Percentiles rank a stretch among this genome's conserved stretches.
Evolutionary conservation across 1,140 invertebrate genomes (phyloP).

Genomic region (Leptinotarsa lineolata): DNA sequence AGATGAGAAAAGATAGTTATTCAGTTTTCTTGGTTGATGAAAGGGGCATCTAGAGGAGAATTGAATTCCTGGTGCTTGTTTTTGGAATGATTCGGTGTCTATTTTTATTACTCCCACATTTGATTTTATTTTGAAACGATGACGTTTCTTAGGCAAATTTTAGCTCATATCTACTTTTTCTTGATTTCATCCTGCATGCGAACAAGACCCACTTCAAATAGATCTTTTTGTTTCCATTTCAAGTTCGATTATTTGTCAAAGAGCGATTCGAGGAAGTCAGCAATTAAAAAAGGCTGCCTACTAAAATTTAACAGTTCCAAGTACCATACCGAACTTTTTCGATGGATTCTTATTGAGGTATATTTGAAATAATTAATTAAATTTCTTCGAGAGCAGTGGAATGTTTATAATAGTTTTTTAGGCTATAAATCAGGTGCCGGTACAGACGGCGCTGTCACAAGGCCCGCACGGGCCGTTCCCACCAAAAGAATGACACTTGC

Average conservation of each 20-base stretch:
- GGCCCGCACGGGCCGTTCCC: constrained; percentile 48
- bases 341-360: constrained; percentile 49
- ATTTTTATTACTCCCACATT: no score
- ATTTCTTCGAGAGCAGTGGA: constrained; percentile 49
- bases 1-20: no score
- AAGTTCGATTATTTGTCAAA: constrained; percentile 11
- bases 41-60: no score
- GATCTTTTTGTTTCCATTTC: not conserved
- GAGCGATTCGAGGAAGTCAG: constrained; percentile 38
- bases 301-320: constrained; percentile 52
- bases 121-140: no score
- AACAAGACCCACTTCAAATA: no score
- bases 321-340: constrained; percentile 48
- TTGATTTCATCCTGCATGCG: no score
- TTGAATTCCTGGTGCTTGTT: no score
- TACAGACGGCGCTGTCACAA: constrained; percentile 44
- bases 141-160: no score
- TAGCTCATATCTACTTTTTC: no score
- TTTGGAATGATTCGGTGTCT: no score
- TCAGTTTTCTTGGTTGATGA: no score
- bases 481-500: constrained; percentile 37
- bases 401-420: constrained; percentile 49
- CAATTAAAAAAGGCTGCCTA: constrained; percentile 46
- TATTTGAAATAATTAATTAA: constrained; percentile 53
- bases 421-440: constrained; percentile 50